These are phyloP conservation scores for Momotus momota DNA, from an alignment of 2,797 vertebrate species.

Conservation along the genomic window DNA sequence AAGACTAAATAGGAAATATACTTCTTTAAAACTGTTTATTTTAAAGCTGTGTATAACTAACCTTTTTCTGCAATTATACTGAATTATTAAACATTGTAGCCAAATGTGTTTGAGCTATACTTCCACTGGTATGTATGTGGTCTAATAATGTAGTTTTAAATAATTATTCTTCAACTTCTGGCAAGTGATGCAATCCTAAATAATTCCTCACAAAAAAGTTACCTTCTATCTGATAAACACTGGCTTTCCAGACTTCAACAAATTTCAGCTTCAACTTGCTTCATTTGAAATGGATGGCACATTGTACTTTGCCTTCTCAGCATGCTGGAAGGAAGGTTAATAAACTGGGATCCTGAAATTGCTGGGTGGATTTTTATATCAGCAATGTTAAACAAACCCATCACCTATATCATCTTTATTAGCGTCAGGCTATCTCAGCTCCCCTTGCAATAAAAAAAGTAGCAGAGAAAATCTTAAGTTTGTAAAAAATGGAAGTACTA, in stretches of 20 bases:
- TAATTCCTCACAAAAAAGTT: not conserved
- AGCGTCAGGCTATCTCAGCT: not conserved
- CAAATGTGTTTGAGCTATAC: not conserved
- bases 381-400: not conserved
- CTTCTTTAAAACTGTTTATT: not conserved
- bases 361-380: not conserved
- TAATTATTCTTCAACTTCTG: not conserved
- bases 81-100: not conserved
- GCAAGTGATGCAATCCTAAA: not conserved
- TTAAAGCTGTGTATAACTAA: not conserved
- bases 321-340: not conserved
- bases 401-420: not conserved
- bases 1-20: not conserved
- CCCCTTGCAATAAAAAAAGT: not conserved
- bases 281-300: not conserved
- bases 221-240: not conserved
- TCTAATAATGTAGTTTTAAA: not conserved
- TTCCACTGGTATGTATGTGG: not conserved
- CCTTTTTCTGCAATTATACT: not conserved
- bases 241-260: not conserved
- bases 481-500: not conserved
- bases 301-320: not conserved
- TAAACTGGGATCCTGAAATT: not conserved
- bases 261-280: not conserved
- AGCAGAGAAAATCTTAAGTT: not conserved